Evolutionary conservation across 2,888 invertebrate species (phyloP).

Genomic region (Lobophora halterata): DNA sequence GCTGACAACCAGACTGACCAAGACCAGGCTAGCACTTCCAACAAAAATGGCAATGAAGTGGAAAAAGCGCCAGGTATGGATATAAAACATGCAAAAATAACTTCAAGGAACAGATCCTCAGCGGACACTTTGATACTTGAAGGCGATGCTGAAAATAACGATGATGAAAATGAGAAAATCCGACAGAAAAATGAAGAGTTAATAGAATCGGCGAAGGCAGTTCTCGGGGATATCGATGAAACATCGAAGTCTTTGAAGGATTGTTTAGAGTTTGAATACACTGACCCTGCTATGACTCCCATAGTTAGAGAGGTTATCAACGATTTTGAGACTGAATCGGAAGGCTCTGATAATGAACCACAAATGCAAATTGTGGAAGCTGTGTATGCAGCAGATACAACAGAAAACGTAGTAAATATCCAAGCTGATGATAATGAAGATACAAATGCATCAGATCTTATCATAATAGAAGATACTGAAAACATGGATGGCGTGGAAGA

Average conservation of each 20-base stretch:
- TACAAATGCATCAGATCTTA: slow-evolving; percentile 19
- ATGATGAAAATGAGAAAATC: slow-evolving; percentile 35
- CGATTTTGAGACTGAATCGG: slow-evolving; percentile 61
- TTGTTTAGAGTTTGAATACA: slow-evolving; percentile 48
- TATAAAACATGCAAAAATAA: slow-evolving; percentile 48
- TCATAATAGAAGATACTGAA: slow-evolving; percentile 20
- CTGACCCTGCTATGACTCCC: no score
- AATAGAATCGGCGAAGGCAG: no score
- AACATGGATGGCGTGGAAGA: slow-evolving; percentile 4
- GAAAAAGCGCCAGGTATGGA: slow-evolving; percentile 60
- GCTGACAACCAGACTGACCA: slow-evolving; percentile 37
- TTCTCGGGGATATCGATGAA: slow-evolving; percentile 46
- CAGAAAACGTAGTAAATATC: no score
- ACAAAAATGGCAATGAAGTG: slow-evolving; percentile 39
- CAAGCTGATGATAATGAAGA: slow-evolving; percentile 27
- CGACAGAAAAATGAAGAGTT: no score
- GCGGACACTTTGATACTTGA: slow-evolving; percentile 63
- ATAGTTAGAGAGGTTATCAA: slow-evolving; percentile 57
- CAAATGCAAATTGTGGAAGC: slow-evolving; percentile 50
- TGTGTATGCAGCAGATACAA: no score
- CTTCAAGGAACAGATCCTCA: slow-evolving; percentile 55
- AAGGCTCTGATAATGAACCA: slow-evolving; percentile 43
- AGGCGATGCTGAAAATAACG: background rate
- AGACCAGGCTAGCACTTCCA: slow-evolving; percentile 41
- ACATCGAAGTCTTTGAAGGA: slow-evolving; percentile 52